Percentiles rank a stretch among this genome's conserved stretches.
Conservation (phyloP, 37 sponge, comb jelly and placozoan genomes). For the Lycopodina hypogea region DNA sequence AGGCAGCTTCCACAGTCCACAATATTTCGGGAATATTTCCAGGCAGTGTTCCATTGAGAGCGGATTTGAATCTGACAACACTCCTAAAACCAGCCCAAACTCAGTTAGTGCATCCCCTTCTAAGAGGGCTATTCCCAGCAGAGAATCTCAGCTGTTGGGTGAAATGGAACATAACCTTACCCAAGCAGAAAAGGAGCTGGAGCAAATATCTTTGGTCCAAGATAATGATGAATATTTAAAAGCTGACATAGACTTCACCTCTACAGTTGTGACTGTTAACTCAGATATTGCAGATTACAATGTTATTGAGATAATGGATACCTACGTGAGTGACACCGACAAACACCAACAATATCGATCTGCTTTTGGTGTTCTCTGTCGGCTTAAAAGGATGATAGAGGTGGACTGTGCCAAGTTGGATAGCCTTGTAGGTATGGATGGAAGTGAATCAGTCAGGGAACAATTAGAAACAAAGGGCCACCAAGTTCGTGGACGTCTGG, state of each 20-base stretch:
- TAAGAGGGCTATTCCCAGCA: too few relatives aligned
- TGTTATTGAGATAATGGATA: background rate
- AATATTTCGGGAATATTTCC: too few relatives aligned
- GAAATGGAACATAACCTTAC: background rate
- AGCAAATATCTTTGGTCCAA: background rate
- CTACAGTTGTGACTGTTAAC: conserved; percentile 4
- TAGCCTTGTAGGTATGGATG: background rate
- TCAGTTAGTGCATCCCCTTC: too few relatives aligned
- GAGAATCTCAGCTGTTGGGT: background rate
- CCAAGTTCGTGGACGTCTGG: background rate
- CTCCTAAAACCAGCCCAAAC: too few relatives aligned
- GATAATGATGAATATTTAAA: background rate
- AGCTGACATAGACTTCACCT: background rate
- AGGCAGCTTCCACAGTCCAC: too few relatives aligned
- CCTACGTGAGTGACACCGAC: background rate
- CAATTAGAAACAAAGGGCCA: background rate
- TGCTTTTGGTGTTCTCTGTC: conserved; percentile 1
- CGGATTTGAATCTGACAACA: too few relatives aligned
- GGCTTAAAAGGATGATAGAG: background rate
- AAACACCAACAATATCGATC: background rate
- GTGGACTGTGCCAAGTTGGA: background rate
- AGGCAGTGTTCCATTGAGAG: too few relatives aligned
- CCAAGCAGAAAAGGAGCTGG: background rate
- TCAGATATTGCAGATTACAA: background rate
- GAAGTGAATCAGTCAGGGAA: background rate